Conservation (phyloP, 1,140 invertebrate species). For the Diorhabda elongata region DNA sequence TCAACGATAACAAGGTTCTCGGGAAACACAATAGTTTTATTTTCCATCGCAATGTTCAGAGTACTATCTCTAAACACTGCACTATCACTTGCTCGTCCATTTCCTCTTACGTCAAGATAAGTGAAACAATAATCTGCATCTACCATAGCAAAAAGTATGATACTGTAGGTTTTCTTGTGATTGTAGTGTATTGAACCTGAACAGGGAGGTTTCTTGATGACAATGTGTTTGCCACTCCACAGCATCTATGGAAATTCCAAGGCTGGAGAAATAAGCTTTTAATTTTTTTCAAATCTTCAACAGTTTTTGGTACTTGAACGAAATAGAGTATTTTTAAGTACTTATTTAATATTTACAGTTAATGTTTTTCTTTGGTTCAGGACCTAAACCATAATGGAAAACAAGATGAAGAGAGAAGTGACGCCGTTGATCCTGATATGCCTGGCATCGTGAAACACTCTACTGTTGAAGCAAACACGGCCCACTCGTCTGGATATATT, state of each 20-base stretch:
- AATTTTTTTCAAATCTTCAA: slow-evolving; percentile 32
- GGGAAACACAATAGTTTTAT: slow-evolving; percentile 40
- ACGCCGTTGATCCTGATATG: slow-evolving; percentile 1
- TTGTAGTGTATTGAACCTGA: slow-evolving; percentile 47
- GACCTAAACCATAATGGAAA: slow-evolving; percentile 6
- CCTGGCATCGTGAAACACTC: background rate
- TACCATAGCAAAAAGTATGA: slow-evolving; percentile 34
- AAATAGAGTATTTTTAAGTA: background rate
- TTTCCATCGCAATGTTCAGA: slow-evolving; percentile 29
- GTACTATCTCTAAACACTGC: slow-evolving; percentile 28
- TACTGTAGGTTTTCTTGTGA: slow-evolving; percentile 43
- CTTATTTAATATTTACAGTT: slow-evolving; percentile 29
- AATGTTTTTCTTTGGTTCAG: slow-evolving; percentile 1
- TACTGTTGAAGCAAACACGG: background rate
- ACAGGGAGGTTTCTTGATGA: slow-evolving; percentile 38
- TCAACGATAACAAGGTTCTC: slow-evolving; percentile 21
- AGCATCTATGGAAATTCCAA: slow-evolving; percentile 48
- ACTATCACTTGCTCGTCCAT: slow-evolving; percentile 32
- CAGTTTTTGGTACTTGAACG: slow-evolving; percentile 11
- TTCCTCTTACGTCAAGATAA: no score
- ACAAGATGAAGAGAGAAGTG: background rate
- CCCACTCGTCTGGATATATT: background rate
- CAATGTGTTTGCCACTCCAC: slow-evolving; percentile 45
- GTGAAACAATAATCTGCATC: slow-evolving; percentile 40
- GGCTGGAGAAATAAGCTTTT: slow-evolving; percentile 29